Base-by-base conservation (phyloP, 2,113 vertebrate species). In the Mesitornis unicolor region DNA sequence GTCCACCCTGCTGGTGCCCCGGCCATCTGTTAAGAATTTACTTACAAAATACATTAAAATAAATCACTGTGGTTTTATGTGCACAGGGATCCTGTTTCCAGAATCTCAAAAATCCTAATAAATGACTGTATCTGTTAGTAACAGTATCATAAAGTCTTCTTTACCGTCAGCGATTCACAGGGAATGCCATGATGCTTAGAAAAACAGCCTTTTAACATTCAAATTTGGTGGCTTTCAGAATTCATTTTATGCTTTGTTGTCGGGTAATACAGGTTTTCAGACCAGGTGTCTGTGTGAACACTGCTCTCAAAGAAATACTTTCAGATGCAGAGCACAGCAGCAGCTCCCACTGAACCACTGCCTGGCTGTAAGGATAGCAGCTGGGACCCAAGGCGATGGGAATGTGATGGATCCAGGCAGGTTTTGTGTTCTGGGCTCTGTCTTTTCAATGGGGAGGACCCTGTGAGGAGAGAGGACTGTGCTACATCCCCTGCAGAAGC, bases 11-110 rank as follows among this genome's bases (percentile, higher is more conserved):
- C 97, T 97, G 96, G 87, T 97, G 97, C 94, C 97, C 90, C 86
- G 70, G 96, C 98, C 98, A 98, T 98, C 97, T 98, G 98, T 95
- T 97, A 97, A 90, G 96, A 96, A 98, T 98, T 98, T 97, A 89
- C 92, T 98, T 97, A 98, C 96, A 97, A 97, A 97, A 95, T 42
- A 82, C 95, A 93, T 95, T 96, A 89, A 96, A 96, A 96, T 95
- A 95, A 95, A 97, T 94, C 94, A 38, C 73, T 89, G 20, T 57
- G 89, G 28, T 80, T 78, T 83, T 71, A 28, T 48, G 67, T 78
- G 74, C 76, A 19, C 18, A 12, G 82, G 29, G 69, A 57, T 67
- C 35, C 43, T 78, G 64, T 67, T 95, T 36, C 22, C 45, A 78
- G 86, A n/a, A 20, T n/a, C 69, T 80, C 84, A 54, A 31, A 42